phyloP scores from a whole-genome alignment of 2,797 vertebrate genomes.

The Esox lucius region DNA sequence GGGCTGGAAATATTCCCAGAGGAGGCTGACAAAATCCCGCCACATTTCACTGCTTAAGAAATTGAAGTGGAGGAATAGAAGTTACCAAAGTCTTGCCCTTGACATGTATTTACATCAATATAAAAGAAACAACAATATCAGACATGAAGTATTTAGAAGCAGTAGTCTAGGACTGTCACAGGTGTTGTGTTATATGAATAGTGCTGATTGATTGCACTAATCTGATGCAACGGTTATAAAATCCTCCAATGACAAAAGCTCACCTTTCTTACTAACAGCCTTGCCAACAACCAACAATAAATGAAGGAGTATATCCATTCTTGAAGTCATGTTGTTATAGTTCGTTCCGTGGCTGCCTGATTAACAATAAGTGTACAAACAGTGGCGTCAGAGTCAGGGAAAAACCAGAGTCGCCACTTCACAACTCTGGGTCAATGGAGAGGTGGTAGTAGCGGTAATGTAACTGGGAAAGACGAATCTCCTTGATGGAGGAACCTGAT shows the following conservation, averaged over 20 bases:
- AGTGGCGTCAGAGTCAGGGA: conserved; percentile 27
- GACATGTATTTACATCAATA: too few relatives aligned
- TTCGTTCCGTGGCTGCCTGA: conserved; percentile 59
- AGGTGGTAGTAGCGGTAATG: conserved; percentile 75
- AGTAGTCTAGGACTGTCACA: too few relatives aligned
- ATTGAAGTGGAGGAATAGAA: conserved; percentile 4
- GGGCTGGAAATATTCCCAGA: conserved; percentile 93
- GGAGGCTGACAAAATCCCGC: conserved; percentile 90
- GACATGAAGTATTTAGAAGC: too few relatives aligned
- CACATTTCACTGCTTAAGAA: conserved; percentile 90
- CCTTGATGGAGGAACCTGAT: conserved; percentile 85
- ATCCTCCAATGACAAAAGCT: conserved; percentile 59
- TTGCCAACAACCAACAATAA: conserved; percentile 71
- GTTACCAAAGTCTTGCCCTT: neutral
- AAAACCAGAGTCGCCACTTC: conserved; percentile 33
- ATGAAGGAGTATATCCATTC: conserved; percentile 68
- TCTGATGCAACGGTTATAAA: conserved; percentile 42
- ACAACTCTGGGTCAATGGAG: conserved; percentile 67
- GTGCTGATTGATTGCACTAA: too few relatives aligned
- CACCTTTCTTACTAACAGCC: conserved; percentile 84
- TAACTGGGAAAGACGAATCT: conserved; percentile 87
- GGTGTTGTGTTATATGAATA: too few relatives aligned
- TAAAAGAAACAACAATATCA: too few relatives aligned
- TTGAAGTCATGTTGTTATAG: conserved; percentile 64
- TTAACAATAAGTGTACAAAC: conserved; percentile 46